Evolutionary conservation across 2,888 invertebrate species (phyloP), one percentile per base, ranked within the genome.

Genomic region (Conistra vaccinii): DNA sequence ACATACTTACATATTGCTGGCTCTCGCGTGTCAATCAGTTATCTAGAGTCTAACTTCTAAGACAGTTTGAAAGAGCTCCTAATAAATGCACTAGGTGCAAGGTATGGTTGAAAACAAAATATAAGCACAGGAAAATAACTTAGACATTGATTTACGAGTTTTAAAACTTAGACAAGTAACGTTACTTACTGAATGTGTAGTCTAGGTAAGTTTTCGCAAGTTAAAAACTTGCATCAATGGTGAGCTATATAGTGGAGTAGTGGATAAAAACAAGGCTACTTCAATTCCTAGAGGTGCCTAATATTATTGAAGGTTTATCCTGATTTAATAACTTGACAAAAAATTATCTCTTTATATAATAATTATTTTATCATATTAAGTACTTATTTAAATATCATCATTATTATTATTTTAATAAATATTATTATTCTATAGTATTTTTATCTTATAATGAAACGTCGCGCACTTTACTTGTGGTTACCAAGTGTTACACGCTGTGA

Each of bases 141-240:
- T 69, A 7, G 69, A 65, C 77, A 55, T 65, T 81, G 82, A 79
- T 81, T 79, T 76, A 79, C 20, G 82, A 79, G 55, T 76, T 78
- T 81, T 55, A n/a, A 81, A 76, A 79, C 76, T 76, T 65, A 3
- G 17, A 75, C 57, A 71, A 10, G 71, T 61, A 53, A 58, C 5
- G n/a, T 53, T 65, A 29, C 72, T 12, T 39, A n/a, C n/a, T 65
- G 20, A 23, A 65, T 55, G 17, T n/a, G 10, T 10, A 58, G 67
- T 57, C 45, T 42, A 17, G 14, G 53, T 73, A 51, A 48, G 17
- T 70, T 57, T 29, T 23, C 29, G 10, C n/a, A 29, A 70, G 66
- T 72, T 55, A 67, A 55, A 12, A 71, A 26, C 12, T 45, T 26
- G 20, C 20, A 32, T n/a, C 20, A 7, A 7, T 14, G 23, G 39